These are phyloP conservation scores for Metallyticus violacea DNA, from an alignment of 2,888 invertebrate genomes.

Conservation along the genomic window DNA sequence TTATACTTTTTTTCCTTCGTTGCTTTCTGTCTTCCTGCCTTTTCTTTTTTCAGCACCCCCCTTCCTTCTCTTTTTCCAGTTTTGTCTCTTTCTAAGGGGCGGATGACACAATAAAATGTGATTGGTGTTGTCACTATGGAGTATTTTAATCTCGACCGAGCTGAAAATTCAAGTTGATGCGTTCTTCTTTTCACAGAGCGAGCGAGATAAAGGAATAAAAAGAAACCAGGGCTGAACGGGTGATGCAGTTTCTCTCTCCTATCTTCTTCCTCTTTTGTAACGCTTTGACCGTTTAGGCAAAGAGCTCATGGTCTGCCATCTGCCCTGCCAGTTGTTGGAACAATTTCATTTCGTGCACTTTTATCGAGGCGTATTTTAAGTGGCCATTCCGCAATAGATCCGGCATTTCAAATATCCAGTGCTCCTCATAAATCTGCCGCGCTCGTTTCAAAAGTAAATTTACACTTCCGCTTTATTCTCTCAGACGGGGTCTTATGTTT, in stretches of 20 bases:
- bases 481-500: neutral
- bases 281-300: neutral
- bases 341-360: neutral
- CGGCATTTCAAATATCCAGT: too few relatives aligned
- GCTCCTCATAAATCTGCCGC: neutral
- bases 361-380: neutral
- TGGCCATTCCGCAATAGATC: neutral
- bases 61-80: neutral
- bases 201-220: neutral
- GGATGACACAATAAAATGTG: conserved; percentile 10
- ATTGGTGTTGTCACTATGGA: neutral
- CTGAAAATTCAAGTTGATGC: neutral
- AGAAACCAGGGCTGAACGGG: neutral
- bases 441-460: neutral
- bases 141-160: neutral
- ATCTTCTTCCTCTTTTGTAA: neutral
- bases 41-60: neutral
- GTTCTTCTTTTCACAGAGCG: neutral
- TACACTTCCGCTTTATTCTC: neutral
- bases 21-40: neutral
- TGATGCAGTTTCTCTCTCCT: neutral
- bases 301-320: neutral
- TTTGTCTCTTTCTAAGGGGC: neutral
- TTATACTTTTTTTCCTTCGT: neutral
- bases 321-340: neutral